These are phyloP conservation scores for Danaus plexippus DNA, from an alignment of 1,140 invertebrate species.

Conservation along the genomic window DNA sequence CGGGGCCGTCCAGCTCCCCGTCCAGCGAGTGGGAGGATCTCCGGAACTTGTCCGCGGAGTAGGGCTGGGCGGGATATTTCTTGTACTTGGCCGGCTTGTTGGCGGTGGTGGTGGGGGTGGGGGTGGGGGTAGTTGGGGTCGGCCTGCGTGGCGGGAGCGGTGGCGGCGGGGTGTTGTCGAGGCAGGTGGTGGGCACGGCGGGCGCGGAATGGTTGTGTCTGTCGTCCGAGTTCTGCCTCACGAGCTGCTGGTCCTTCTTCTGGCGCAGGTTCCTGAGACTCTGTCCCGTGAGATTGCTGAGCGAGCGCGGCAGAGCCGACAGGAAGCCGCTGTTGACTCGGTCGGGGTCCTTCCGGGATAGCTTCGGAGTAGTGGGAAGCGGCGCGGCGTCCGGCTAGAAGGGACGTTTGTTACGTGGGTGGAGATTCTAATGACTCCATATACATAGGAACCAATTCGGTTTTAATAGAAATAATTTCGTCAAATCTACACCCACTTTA, in stretches of 20 bases:
- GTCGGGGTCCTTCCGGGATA: slow-evolving; percentile 22
- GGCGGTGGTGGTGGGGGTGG: slow-evolving; percentile 11
- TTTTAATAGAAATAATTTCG: too few relatives aligned
- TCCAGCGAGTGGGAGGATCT: slow-evolving; percentile 51
- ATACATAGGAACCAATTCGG: too few relatives aligned
- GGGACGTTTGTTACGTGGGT: background rate
- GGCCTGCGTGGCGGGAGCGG: slow-evolving; percentile 54
- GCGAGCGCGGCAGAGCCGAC: slow-evolving; percentile 71
- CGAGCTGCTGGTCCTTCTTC: slow-evolving; percentile 33
- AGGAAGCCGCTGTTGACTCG: slow-evolving; percentile 51
- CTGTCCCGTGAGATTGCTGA: slow-evolving; percentile 70
- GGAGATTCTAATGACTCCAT: too few relatives aligned
- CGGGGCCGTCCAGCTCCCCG: slow-evolving; percentile 46
- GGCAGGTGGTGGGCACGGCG: slow-evolving; percentile 52
- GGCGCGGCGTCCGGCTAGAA: slow-evolving; percentile 29
- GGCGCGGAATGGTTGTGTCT: slow-evolving; percentile 50
- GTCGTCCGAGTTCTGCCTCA: slow-evolving; percentile 48
- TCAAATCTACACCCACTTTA: too few relatives aligned
- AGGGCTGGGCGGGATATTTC: slow-evolving; percentile 28
- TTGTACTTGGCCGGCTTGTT: slow-evolving; percentile 36
- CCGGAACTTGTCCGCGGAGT: slow-evolving; percentile 34
- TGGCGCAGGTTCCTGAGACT: slow-evolving; percentile 51
- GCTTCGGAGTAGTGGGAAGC: slow-evolving; percentile 34
- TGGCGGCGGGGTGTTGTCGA: slow-evolving; percentile 69
- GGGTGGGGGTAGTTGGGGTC: slow-evolving; percentile 21